Evolutionary conservation across 2,797 vertebrate genomes (phyloP), one percentile per base, ranked within the genome.

Genomic region (Coendou prehensilis): DNA sequence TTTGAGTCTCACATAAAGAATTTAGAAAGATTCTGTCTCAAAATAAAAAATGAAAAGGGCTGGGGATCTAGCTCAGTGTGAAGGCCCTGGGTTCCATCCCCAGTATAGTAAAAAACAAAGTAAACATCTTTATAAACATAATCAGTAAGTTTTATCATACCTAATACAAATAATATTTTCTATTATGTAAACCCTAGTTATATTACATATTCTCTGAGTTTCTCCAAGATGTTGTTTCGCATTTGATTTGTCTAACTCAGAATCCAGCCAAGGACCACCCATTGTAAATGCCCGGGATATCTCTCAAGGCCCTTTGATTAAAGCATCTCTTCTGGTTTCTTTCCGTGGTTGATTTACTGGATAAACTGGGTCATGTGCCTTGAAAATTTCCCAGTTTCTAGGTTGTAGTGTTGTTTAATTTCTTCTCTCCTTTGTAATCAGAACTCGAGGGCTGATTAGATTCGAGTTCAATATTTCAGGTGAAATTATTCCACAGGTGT

Each of bases 331-430:
- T 13, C 15, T 47, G 26, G 0, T 37, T 73, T 83, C 47, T 88
- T 88, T 94, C 87, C 52, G 83, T 26, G 33, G 61, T 96, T 87
- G 89, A 86, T 95, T 95, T 92, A 69, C 76, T 91, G 50, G 54
- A 67, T 50, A 97, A 97, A 89, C 20, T 84, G 45, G n/a, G 57
- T 89, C 50, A 81, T 95, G 94, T 95, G 71, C 91, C 89, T 96
- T 91, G 81, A 94, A 95, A 97, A 91, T 91, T 28, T 95, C 33
- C 93, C 64, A 73, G 4, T 82, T 95, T 96, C 86, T 89, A 26
- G 56, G 73, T 75, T 52, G 54, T 91, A 33, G 18, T 92, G 9
- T 26, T 87, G 9, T 52, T 71, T 90, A 81, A 41, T 73, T 50
- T 86, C 59, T 30, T 96, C 20, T 93, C 23, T 59, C 75, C 41